phyloP scores from a whole-genome alignment of 2,113 vertebrate genomes.

The Junco hyemalis region DNA sequence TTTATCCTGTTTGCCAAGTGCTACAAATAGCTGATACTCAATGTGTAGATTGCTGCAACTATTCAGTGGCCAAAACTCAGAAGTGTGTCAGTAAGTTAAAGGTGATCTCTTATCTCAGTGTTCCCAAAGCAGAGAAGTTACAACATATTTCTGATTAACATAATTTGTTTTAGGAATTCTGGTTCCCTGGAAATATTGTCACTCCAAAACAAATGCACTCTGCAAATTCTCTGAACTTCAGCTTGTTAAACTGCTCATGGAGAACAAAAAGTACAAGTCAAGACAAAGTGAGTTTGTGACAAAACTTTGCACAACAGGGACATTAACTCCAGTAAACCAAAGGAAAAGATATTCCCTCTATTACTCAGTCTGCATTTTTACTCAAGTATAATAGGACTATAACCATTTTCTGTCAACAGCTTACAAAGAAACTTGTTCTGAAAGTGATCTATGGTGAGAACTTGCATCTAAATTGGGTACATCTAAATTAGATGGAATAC shows the following conservation, averaged over 20 bases:
- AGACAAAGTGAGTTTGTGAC: neutral
- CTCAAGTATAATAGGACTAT: conserved; percentile 8
- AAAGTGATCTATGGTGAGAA: conserved; percentile 52
- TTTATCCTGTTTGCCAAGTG: conserved; percentile 4
- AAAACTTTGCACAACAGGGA: conserved; percentile 18
- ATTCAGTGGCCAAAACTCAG: conserved; percentile 13
- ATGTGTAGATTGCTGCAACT: neutral
- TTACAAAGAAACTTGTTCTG: conserved; percentile 49
- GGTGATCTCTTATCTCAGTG: conserved; percentile 18
- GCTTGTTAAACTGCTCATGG: neutral
- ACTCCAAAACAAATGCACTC: neutral
- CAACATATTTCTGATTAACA: neutral
- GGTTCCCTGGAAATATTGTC: conserved; percentile 11
- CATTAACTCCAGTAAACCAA: neutral
- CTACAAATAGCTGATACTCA: neutral
- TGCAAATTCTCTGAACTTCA: neutral
- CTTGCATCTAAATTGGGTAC: conserved; percentile 37
- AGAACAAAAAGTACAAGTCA: neutral
- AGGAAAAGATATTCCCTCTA: conserved; percentile 20
- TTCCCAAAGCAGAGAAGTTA: conserved; percentile 1
- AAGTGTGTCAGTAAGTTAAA: conserved; percentile 53
- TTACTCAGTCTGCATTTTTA: conserved; percentile 36
- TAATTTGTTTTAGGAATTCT: conserved; percentile 38
- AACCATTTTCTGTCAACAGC: conserved; percentile 57
- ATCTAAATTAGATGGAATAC: conserved; percentile 36